phyloP scores from a whole-genome alignment of 2,888 invertebrate species.

The Drosophila nr. perissopoda region DNA sequence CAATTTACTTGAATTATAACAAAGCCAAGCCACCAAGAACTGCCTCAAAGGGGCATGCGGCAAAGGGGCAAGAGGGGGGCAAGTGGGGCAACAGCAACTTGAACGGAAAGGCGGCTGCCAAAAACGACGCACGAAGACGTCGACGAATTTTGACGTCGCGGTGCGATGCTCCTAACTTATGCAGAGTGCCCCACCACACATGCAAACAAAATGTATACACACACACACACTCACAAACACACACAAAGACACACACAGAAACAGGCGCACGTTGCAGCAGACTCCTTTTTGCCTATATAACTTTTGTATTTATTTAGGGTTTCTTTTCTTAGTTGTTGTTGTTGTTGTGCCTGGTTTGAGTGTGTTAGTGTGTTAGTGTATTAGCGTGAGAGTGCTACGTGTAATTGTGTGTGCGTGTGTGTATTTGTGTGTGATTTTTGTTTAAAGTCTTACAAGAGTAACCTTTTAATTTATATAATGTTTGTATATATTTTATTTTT shows the following conservation, averaged over 20 bases:
- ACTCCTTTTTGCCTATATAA: conserved; percentile 51
- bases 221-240: conserved; percentile 21
- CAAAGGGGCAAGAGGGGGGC: neutral
- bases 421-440: neutral
- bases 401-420: conserved; percentile 4
- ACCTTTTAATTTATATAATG: conserved; percentile 8
- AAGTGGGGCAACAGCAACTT: conserved; percentile 2
- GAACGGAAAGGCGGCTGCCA: conserved; percentile 48
- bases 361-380: conserved; percentile 17
- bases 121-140: conserved; percentile 55
- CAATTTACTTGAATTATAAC: conserved; percentile 66
- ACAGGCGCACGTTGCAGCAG: conserved; percentile 59
- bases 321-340: conserved; percentile 22
- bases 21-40: conserved; percentile 42
- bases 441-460: neutral
- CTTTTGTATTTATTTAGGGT: conserved; percentile 67
- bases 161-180: conserved; percentile 55
- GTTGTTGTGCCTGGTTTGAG: conserved; percentile 13
- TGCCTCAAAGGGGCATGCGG: conserved; percentile 9
- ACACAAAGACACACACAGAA: conserved; percentile 16
- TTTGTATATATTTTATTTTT: conserved; percentile 9
- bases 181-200: conserved; percentile 62
- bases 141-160: conserved; percentile 44
- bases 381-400: conserved; percentile 14
- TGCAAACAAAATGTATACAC: conserved; percentile 38